Base-by-base conservation (phyloP, 2,113 vertebrate genomes). In the Equus quagga region DNA sequence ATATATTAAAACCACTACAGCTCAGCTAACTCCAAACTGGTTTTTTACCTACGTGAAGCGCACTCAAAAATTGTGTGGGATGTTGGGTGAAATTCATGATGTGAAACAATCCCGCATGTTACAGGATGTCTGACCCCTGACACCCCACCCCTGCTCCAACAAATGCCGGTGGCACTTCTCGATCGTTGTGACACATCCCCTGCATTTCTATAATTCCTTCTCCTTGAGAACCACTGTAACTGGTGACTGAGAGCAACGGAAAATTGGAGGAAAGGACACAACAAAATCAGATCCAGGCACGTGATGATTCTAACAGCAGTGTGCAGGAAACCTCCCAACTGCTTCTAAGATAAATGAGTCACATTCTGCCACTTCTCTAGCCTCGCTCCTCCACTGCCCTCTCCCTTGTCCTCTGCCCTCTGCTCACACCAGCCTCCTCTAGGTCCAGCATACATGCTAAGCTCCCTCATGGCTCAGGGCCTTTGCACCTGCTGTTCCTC, bases 361-460 rank as follows among this genome's bases (percentile, higher is more conserved):
- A 10, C 15, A 1, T 19, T 54, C 36, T 31, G 89, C 46, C 31
- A 18, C 56, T 80, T 15, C 18, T 56, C 7, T 11, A 21, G 44
- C 44, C 73, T 26, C 2, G 0, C 24, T 33, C 15, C 60, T 36
- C 36, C 9, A 7, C 54, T 33, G 18, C 44, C 46, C 21, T 76
- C 46, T 12, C 12, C 28, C 23, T 36, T 11, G 8, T 8, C 36
- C 19, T 33, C 75, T 41, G 75, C 4, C 24, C 28, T 31, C 21
- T 2, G 3, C 0, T 19, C 24, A 33, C 41, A 36, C 15, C 28
- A 49, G 41, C 36, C 28, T 23, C 17, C 28, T 33, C 31, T 18
- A 2, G 31, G 24, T 3, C 33, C 11, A 2, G 15, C 6, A 17
- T 2, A 41, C 0, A 0, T 0, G 1, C 62, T 73, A n/a, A 15